phyloP scores from a whole-genome alignment of 1,140 invertebrate species.

The Geopemphigus sp. region DNA sequence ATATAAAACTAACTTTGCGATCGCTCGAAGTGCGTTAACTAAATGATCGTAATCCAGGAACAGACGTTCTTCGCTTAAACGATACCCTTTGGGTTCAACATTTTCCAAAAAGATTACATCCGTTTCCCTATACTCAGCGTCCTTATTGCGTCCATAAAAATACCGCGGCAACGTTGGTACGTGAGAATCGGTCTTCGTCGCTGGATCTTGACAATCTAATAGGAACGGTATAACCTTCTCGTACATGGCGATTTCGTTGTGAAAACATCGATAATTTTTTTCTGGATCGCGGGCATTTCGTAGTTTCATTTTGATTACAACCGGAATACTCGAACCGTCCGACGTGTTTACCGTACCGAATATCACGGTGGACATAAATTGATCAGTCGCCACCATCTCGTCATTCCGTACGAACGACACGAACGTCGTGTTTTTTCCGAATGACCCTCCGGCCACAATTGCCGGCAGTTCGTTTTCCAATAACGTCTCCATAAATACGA shows the following conservation, averaged over 20 bases:
- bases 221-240: constrained; percentile 11
- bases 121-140: neutral
- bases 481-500: neutral
- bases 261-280: neutral
- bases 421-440: constrained; percentile 4
- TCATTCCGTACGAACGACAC: neutral
- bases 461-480: neutral
- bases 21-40: neutral
- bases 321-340: neutral
- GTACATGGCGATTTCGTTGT: constrained; percentile 48
- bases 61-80: neutral
- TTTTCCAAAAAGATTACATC: constrained; percentile 46
- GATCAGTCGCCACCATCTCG: neutral
- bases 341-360: constrained; percentile 15
- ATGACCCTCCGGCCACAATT: neutral
- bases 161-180: neutral
- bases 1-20: constrained; percentile 48
- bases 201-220: neutral
- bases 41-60: constrained; percentile 32
- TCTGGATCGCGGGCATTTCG: too few species aligned
- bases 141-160: constrained; percentile 23
- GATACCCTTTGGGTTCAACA: neutral
- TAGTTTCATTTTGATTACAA: constrained; percentile 30
- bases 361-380: constrained; percentile 14
- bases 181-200: fast-evolving